Percentiles rank a stretch among this genome's conserved stretches.
phyloP scores from a whole-genome alignment of 2,113 vertebrate genomes.

The Vireo altiloquus region DNA sequence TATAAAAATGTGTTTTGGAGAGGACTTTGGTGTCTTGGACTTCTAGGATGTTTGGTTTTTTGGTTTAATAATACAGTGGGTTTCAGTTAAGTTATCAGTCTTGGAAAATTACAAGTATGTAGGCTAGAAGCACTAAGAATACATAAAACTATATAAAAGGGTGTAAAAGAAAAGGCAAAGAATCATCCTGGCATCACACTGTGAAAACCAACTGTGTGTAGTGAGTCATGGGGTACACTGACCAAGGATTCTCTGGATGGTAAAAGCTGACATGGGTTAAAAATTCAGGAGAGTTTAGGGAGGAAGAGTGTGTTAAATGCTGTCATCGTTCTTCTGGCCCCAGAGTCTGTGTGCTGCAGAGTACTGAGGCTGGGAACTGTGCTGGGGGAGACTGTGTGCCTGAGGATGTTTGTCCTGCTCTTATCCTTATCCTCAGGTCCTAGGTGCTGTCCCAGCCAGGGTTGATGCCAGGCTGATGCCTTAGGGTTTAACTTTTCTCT shows the following conservation, averaged over 20 bases:
- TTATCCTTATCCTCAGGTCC: background rate
- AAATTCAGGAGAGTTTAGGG: background rate
- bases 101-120: too few species aligned
- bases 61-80: too few species aligned
- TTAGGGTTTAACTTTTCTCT: too few species aligned
- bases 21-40: too few species aligned
- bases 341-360: background rate
- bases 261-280: background rate
- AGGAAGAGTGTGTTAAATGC: background rate
- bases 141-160: too few species aligned
- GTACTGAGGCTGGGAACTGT: background rate
- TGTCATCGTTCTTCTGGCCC: background rate
- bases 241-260: background rate
- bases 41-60: too few species aligned
- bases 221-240: too few species aligned
- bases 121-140: too few species aligned
- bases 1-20: too few species aligned
- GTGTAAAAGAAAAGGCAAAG: too few species aligned
- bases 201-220: background rate
- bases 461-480: background rate
- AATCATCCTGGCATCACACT: too few species aligned
- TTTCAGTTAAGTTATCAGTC: too few species aligned
- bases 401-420: background rate
- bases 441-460: background rate
- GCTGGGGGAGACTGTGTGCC: background rate